Base-by-base conservation (phyloP, 2,797 vertebrate species). In the Mus minutoides region DNA sequence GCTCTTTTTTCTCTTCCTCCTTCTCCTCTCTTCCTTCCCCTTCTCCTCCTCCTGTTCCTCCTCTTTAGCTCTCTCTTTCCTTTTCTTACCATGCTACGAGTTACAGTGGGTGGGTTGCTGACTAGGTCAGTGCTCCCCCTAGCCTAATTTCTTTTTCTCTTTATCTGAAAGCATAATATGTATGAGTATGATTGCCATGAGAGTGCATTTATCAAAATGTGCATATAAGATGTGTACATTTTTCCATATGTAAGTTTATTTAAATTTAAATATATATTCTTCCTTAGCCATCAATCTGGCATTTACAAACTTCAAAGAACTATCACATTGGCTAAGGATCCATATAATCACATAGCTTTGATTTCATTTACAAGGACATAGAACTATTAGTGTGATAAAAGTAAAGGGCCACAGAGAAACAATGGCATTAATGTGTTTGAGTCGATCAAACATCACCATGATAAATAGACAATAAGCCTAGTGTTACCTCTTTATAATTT, bases 311-410 rank as follows among this genome's bases (percentile, higher is more conserved):
- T 62, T 69, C 16, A n/a, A 67, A 34, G 7, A 60, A 16, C 56
- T 94, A 19, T 93, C 22, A 64, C 2, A 43, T 92, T 52, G 95
- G 26, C 78, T 78, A 69, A 58, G 13, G 80, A 60, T 7, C 0
- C 37, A 16, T 73, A 21, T 40, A 73, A 73, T 37, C 2, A 60
- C 0, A 79, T 52, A 56, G 0, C 13, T 77, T 94, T 88, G 67
- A n/a, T 71, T 94, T 94, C 73, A 94, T 31, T 73, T 92, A 60
- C 31, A 78, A 91, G 37, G 31, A 91, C 56, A n/a, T 90, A 95
- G 22, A 83, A 60, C 6, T 21, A 75, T 60, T 46, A 67, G 54
- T 54, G 1, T 75, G 34, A 94, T 54, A 37, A 0, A 67, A 85
- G 19, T 67, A 85, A 62, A 84, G 19, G 14, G 16, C 16, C 29